phyloP scores from a whole-genome alignment of 2,888 invertebrate species.

The Acholoe squamosa region DNA sequence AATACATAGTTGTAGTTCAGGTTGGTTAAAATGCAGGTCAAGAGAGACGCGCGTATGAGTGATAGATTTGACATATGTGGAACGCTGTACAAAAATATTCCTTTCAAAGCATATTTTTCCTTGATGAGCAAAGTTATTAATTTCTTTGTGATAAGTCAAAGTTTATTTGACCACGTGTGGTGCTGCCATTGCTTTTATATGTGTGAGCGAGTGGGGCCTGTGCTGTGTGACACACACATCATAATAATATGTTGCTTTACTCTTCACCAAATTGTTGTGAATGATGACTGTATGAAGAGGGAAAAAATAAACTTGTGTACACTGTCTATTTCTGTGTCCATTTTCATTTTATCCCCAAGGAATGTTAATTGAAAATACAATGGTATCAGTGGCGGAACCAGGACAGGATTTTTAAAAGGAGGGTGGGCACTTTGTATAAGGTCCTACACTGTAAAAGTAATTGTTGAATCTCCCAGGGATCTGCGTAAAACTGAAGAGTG shows the following conservation, averaged over 20 bases:
- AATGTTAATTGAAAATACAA: too few relatives aligned
- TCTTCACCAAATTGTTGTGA: conserved; percentile 61
- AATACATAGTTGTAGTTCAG: conserved; percentile 33
- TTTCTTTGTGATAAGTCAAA: conserved; percentile 60
- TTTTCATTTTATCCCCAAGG: not conserved
- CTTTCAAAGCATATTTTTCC: conserved; percentile 44
- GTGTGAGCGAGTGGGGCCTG: conserved; percentile 39
- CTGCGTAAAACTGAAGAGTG: too few relatives aligned
- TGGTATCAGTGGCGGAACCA: too few relatives aligned
- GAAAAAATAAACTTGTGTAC: conserved; percentile 59
- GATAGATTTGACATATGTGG: not conserved
- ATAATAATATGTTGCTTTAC: conserved; percentile 59
- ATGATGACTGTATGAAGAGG: conserved; percentile 55
- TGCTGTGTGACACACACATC: conserved; percentile 53
- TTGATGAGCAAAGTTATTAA: conserved; percentile 42
- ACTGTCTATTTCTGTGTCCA: not conserved
- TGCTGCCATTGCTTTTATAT: conserved; percentile 60
- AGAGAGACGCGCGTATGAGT: not conserved
- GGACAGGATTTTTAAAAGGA: too few relatives aligned
- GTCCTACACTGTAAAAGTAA: too few relatives aligned
- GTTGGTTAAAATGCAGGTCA: not conserved
- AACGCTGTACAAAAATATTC: conserved; percentile 46
- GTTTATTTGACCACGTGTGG: conserved; percentile 48
- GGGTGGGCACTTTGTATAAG: too few relatives aligned
- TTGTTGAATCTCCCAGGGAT: too few relatives aligned